phyloP scores from a whole-genome alignment of 2,797 vertebrate genomes.

The Rhinoraja longicauda region DNA sequence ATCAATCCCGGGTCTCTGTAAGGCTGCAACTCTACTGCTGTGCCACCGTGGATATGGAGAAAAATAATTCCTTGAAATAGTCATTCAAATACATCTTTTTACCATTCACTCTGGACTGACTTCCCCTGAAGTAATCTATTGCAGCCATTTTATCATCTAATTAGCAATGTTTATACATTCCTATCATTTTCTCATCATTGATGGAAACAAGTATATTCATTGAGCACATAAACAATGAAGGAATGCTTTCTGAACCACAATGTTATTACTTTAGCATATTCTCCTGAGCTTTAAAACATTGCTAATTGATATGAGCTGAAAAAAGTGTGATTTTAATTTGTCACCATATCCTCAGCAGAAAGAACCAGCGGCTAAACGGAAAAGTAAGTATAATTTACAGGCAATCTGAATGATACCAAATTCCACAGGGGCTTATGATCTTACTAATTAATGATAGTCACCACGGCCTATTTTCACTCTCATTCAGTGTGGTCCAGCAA shows the following conservation, averaged over 20 bases:
- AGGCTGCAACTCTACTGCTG: no score
- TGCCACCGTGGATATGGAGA: not conserved
- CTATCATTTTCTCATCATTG: constrained; percentile 27
- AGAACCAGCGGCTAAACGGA: not conserved
- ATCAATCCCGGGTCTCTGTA: no score
- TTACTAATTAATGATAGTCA: not conserved
- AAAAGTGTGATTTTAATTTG: not conserved
- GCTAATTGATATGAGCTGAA: not conserved
- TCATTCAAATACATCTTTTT: constrained; percentile 20
- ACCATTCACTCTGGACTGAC: constrained; percentile 1
- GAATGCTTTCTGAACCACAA: not conserved
- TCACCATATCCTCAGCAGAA: not conserved
- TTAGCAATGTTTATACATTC: constrained; percentile 13
- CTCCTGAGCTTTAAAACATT: not conserved
- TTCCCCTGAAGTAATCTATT: not conserved
- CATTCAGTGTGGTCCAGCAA: not conserved
- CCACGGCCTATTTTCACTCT: not conserved
- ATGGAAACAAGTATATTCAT: constrained; percentile 2
- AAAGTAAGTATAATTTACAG: not conserved
- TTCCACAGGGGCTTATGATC: not conserved
- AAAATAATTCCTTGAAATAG: not conserved
- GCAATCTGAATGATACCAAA: not conserved
- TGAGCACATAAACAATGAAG: not conserved
- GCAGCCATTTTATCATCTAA: constrained; percentile 24
- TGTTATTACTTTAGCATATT: not conserved